Conservation (phyloP, 2,888 invertebrate species). For the Microctonus hyperodae region DNA sequence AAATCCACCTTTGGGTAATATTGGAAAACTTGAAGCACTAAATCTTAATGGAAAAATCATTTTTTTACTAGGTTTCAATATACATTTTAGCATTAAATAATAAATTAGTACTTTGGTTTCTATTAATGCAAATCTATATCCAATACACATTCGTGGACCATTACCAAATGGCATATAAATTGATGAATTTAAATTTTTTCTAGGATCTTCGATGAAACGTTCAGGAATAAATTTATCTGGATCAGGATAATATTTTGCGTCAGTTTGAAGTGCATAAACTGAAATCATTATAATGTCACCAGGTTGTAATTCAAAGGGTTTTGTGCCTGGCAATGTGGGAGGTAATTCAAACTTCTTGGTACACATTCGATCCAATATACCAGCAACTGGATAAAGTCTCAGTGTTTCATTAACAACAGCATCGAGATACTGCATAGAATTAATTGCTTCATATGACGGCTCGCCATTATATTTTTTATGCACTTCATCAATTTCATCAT, state of each 20-base stretch:
- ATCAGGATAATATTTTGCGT: slow-evolving; percentile 54
- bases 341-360: slow-evolving; percentile 63
- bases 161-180: slow-evolving; percentile 55
- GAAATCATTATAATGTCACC: slow-evolving; percentile 52
- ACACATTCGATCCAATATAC: slow-evolving; percentile 64
- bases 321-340: slow-evolving; percentile 40
- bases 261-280: slow-evolving; percentile 50
- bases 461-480: slow-evolving; percentile 28
- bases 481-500: slow-evolving; percentile 42
- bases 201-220: slow-evolving; percentile 50
- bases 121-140: slow-evolving; percentile 43
- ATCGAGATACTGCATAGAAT: slow-evolving; percentile 38
- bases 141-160: slow-evolving; percentile 58
- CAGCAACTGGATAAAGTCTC: slow-evolving; percentile 55
- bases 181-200: slow-evolving; percentile 52
- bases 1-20: background rate
- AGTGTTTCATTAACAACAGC: slow-evolving; percentile 37
- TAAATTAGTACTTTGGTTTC: slow-evolving; percentile 43
- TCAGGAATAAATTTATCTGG: slow-evolving; percentile 61
- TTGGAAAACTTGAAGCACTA: slow-evolving; percentile 15
- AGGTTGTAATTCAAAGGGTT: slow-evolving; percentile 42
- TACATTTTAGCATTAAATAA: slow-evolving; percentile 38
- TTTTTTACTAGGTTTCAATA: slow-evolving; percentile 35
- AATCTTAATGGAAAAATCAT: slow-evolving; percentile 37
- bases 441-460: slow-evolving; percentile 35